Conservation (phyloP, 1,140 invertebrate genomes). For the Eumeta japonica region DNA sequence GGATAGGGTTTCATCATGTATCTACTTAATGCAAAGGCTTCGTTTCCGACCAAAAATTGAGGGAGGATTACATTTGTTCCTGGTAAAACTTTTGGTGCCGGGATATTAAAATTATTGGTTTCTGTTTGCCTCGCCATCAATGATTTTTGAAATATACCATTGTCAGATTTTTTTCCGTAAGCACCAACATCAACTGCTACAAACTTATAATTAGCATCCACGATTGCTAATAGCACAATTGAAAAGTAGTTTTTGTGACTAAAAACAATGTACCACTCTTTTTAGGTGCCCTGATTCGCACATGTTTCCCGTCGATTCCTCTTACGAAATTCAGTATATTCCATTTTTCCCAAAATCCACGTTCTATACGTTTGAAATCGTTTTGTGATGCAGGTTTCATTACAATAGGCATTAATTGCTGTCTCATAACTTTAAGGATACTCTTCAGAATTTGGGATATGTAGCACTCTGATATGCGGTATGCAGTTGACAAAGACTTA, state of each 20-base stretch:
- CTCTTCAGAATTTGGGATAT: slow-evolving; percentile 7
- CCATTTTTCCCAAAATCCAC: slow-evolving; percentile 19
- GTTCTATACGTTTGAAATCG: slow-evolving; percentile 2
- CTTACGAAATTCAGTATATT: slow-evolving; percentile 24
- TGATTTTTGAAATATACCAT: slow-evolving; percentile 27
- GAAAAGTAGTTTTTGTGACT: slow-evolving; percentile 41
- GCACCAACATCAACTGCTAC: slow-evolving; percentile 25
- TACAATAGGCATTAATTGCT: slow-evolving; percentile 2
- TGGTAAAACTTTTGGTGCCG: slow-evolving; percentile 12
- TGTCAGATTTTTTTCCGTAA: slow-evolving; percentile 26
- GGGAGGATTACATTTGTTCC: slow-evolving; percentile 10
- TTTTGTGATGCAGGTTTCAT: slow-evolving; percentile 2
- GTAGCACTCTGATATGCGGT: slow-evolving; percentile 7
- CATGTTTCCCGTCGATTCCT: slow-evolving; percentile 37
- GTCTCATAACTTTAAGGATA: slow-evolving; percentile 2
- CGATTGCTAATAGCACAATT: slow-evolving; percentile 33
- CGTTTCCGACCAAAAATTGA: slow-evolving; percentile 38
- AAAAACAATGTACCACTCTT: slow-evolving; percentile 25
- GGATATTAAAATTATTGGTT: slow-evolving; percentile 10
- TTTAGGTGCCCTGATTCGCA: slow-evolving; percentile 21
- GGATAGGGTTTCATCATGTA: slow-evolving; percentile 31
- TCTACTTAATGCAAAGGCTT: slow-evolving; percentile 28
- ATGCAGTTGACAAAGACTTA: slow-evolving; percentile 3
- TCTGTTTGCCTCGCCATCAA: slow-evolving; percentile 8
- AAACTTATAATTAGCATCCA: slow-evolving; percentile 31